Percentiles rank a stretch among this genome's conserved stretches.
Evolutionary conservation across 2,113 vertebrate species (phyloP).

Genomic region (Ascaphus truei): DNA sequence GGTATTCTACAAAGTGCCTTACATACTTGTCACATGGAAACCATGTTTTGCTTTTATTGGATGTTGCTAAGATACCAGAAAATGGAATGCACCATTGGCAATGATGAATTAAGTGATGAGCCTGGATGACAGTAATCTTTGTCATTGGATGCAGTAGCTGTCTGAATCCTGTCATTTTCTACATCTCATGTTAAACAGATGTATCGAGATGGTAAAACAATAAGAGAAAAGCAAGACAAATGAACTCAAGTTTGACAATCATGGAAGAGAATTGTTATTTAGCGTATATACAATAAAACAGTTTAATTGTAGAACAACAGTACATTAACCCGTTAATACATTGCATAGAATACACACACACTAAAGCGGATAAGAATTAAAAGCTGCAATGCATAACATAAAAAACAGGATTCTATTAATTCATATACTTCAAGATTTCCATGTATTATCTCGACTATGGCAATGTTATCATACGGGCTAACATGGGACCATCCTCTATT

Average conservation of each 20-base stretch:
- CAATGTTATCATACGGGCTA: too few relatives aligned
- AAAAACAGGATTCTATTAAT: neutral
- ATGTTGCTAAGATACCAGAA: slow-evolving; percentile 95
- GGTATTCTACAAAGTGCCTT: slow-evolving; percentile 77
- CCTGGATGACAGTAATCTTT: slow-evolving; percentile 86
- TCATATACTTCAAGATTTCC: neutral
- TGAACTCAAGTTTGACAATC: slow-evolving; percentile 46
- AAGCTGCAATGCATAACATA: neutral
- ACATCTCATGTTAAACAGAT: slow-evolving; percentile 96
- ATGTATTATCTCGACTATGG: too few relatives aligned
- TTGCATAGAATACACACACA: neutral
- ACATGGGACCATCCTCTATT: too few relatives aligned
- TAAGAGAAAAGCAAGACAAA: slow-evolving; percentile 61
- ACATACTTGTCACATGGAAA: slow-evolving; percentile 73
- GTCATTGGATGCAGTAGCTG: slow-evolving; percentile 94
- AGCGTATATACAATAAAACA: slow-evolving; percentile 9
- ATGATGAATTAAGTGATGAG: slow-evolving; percentile 95
- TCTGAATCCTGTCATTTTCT: slow-evolving; percentile 96
- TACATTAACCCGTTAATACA: neutral
- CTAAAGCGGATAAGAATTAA: neutral
- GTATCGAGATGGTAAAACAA: slow-evolving; percentile 77
- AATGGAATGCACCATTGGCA: slow-evolving; percentile 84
- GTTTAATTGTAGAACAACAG: slow-evolving; percentile 21
- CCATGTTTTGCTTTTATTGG: slow-evolving; percentile 72
- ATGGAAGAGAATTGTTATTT: slow-evolving; percentile 3